Evolutionary conservation across 1,140 invertebrate species (phyloP).

Genomic region (Dufourea novaeangliae): DNA sequence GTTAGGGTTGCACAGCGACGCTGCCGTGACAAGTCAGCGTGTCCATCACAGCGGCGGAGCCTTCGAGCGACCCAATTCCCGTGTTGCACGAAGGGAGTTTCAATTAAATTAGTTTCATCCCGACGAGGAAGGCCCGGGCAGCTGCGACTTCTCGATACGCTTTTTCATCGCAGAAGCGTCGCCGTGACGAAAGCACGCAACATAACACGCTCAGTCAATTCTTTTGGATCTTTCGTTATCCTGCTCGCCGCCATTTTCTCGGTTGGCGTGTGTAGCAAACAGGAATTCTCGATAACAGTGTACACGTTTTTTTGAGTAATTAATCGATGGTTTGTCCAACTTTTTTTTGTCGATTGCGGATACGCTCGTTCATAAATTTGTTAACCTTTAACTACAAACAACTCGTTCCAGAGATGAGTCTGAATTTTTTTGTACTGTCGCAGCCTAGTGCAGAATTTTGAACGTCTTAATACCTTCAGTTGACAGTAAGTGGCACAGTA

Average conservation of each 20-base stretch:
- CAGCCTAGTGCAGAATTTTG: no score
- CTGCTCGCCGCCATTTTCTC: not conserved
- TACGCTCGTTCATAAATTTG: no score
- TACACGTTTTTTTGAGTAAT: no score
- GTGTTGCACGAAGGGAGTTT: not conserved
- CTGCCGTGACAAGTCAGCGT: conserved; percentile 76
- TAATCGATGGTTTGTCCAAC: no score
- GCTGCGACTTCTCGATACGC: conserved; percentile 61
- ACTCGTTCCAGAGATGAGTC: no score
- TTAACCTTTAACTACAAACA: no score
- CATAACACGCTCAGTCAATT: conserved; percentile 48
- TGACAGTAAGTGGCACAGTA: no score
- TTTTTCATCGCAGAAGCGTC: conserved; percentile 77
- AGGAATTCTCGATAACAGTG: not conserved
- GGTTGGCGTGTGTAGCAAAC: not conserved
- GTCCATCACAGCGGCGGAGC: conserved; percentile 73
- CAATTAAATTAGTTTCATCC: conserved; percentile 1
- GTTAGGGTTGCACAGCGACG: conserved; percentile 56
- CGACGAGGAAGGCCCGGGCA: conserved; percentile 66
- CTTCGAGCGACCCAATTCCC: not conserved
- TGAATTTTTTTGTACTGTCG: no score
- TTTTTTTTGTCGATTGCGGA: no score
- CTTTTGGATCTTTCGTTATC: conserved; percentile 10
- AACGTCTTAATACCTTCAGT: no score
- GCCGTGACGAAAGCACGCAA: conserved; percentile 46